Evolutionary conservation across 2,797 vertebrate species (phyloP), one percentile per base, ranked within the genome.

Genomic region (Chelmon rostratus): DNA sequence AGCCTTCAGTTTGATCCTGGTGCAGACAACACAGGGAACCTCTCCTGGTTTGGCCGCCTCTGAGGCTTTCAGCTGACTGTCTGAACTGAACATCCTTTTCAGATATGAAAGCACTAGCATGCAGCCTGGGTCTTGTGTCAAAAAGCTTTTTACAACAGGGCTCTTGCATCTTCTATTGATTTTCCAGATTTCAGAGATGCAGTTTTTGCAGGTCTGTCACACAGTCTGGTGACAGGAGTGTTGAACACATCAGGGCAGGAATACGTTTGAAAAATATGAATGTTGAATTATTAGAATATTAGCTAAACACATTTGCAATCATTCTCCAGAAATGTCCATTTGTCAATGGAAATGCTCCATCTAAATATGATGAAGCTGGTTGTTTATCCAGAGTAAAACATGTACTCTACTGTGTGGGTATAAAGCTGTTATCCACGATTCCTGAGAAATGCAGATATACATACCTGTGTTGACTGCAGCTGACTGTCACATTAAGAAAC

Each of bases 191-290:
- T 44, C 1, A 4, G 53, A 75, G 72, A 70, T 65, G 16, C 66
- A 58, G 50, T 8, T 33, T 25, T 53, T 66, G 37, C 76, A 78
- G 37, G 72, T 73, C 54, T 72, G 76, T 23, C 78, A 40, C 70
- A 80, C 2, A 46, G 65, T 52, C 52, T 6, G 19, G 66, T 64
- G 52, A 70, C 72, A 2, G 78, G 72, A 28, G 21, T 2, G 8
- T 8, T 38, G 59, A 70, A 76, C 44, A 81, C 59, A 8, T 76
- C 62, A 46, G 71, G 23, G 19, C 72, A 81, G 73, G 23, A 68
- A 54, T 46, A 19, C 47, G n/a, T 49, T 49, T 11, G 8, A 49
- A n/a, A n/a, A 49, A 13, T 52, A 2, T 49, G 10, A n/a, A 52
- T 50, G 49, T 46, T 18, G 5, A 12, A 54, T 54, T 23, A 21